These are phyloP conservation scores for Heteromormyrus szaboi DNA, from an alignment of 2,797 vertebrate genomes.

Conservation along the genomic window DNA sequence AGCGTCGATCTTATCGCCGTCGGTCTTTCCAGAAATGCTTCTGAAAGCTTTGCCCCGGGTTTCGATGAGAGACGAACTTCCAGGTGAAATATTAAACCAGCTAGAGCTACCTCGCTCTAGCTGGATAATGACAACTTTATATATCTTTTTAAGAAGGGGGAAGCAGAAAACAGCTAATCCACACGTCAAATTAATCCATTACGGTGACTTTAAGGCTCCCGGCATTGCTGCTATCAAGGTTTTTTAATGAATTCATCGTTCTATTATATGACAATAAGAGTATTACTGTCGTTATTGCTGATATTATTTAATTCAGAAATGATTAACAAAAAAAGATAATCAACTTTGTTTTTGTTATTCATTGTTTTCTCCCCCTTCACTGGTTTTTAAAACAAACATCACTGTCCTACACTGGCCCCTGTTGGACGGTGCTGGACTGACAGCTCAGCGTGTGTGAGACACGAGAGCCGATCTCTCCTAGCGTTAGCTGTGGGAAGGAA, in stretches of 20 bases:
- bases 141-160: constrained; percentile 27
- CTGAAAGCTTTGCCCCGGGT: constrained; percentile 52
- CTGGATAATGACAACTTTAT: constrained; percentile 20
- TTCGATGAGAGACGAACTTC: constrained; percentile 55
- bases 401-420: constrained; percentile 55
- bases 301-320: neutral
- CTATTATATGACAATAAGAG: neutral
- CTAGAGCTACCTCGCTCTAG: constrained; percentile 10
- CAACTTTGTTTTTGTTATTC: neutral
- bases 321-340: neutral
- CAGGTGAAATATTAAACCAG: constrained; percentile 56
- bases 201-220: neutral
- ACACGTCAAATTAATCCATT: neutral
- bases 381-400: constrained; percentile 8
- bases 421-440: constrained; percentile 44
- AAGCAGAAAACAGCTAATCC: neutral
- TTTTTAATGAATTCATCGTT: neutral
- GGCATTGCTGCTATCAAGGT: neutral
- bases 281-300: neutral
- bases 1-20: constrained; percentile 45
- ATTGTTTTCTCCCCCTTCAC: neutral
- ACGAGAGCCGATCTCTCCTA: constrained; percentile 33
- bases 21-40: constrained; percentile 45
- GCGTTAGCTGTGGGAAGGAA: constrained; percentile 30
- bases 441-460: constrained; percentile 29